Conservation (phyloP, 1,140 invertebrate species). For the Euura lappo region DNA sequence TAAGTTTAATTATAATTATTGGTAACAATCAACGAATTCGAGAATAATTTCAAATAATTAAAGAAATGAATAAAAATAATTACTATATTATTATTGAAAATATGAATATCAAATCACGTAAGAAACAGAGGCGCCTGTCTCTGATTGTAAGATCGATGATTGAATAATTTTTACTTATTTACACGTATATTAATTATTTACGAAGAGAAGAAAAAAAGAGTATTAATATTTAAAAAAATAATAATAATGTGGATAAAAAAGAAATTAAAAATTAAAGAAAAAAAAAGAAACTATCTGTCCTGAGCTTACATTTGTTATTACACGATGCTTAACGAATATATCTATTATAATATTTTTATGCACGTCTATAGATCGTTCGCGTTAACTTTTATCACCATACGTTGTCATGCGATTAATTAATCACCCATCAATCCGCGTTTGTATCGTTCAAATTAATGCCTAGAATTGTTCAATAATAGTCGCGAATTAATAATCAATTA, state of each 20-base stretch:
- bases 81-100: background rate
- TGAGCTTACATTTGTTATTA: slow-evolving; percentile 62
- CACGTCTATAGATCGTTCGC: slow-evolving; percentile 46
- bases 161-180: slow-evolving; percentile 14
- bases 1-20: background rate
- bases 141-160: background rate
- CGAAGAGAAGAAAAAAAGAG: slow-evolving; percentile 23
- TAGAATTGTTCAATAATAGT: too few relatives aligned
- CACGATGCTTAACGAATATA: slow-evolving; percentile 54
- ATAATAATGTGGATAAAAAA: slow-evolving; percentile 19
- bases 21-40: background rate
- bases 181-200: slow-evolving; percentile 17
- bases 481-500: background rate
- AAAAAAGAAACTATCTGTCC: slow-evolving; percentile 50
- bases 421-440: background rate
- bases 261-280: slow-evolving; percentile 35
- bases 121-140: background rate
- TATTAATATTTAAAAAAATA: slow-evolving; percentile 19
- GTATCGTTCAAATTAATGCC: too few relatives aligned
- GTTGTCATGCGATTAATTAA: background rate
- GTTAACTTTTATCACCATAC: slow-evolving; percentile 29
- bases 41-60: background rate
- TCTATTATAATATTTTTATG: slow-evolving; percentile 61
- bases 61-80: slow-evolving; percentile 7
- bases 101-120: background rate